Evolutionary conservation across 2,113 vertebrate genomes (phyloP), one percentile per base, ranked within the genome.

Genomic region (Ailuropoda melanoleuca): DNA sequence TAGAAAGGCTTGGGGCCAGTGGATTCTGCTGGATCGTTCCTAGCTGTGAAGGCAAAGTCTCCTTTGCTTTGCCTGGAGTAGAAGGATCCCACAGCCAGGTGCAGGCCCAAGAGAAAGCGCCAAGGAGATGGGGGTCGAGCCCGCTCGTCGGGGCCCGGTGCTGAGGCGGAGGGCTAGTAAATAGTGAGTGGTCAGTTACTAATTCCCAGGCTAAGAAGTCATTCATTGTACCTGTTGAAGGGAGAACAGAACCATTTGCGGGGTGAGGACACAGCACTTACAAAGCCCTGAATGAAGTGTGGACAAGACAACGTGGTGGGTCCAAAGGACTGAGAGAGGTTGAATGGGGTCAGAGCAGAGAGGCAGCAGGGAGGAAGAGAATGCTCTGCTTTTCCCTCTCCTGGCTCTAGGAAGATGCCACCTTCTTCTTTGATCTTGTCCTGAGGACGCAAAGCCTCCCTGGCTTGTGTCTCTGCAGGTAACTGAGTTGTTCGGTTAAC

Each of bases 331-430:
- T 26, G 56, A 23, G 13, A 53, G 24, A 26, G 18, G 43, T 2
- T 26, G 29, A 43, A 29, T 18, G 4, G 29, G 31, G 46, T 64
- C 83, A 29, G 46, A 66, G 29, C 72, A 68, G 4, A 87, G 29
- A 10, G n/a, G 72, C 26, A 31, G 10, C 7, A 31, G 43, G 12
- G n/a, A 34, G 46, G 14, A 2, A 3, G 4, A 19, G 29, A 14
- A 19, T 8, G 1, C 60, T 4, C 4, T 1, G 3, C 11, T 7
- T 26, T 18, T 0, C 1, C n/a, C 19, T 34, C 21, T 18, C 72
- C 37, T 50, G 9, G 1, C n/a, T n/a, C 75, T 29, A 48, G 15
- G 58, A 88, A 34, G 19, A 29, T 0, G 11, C 26, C 37, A 6
- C 7, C 70, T 56, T 37, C 18, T 29, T 43, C 89, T 64, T 53